Conservation (phyloP, 2,113 vertebrate genomes). For the Brachypteracias leptosomus region DNA sequence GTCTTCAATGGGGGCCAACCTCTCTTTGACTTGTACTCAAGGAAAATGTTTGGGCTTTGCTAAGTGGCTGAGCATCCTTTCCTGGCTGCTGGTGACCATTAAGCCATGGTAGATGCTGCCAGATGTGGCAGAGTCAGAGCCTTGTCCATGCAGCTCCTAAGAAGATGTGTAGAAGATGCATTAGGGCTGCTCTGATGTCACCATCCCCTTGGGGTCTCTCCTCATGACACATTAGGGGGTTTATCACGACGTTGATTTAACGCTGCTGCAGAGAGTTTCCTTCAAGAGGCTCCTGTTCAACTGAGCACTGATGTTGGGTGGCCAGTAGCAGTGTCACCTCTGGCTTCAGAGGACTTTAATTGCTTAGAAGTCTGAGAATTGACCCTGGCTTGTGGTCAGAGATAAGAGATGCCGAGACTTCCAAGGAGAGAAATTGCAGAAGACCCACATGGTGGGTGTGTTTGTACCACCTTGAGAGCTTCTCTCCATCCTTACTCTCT, state of each 20-base stretch:
- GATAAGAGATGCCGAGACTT: not conserved
- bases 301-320: not conserved
- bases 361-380: not conserved
- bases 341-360: slow-evolving; percentile 11
- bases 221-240: not conserved
- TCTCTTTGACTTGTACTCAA: not conserved
- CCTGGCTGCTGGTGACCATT: not conserved
- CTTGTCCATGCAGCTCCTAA: not conserved
- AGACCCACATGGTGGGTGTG: fast-evolving
- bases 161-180: not conserved
- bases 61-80: not conserved
- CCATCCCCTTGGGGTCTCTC: not conserved
- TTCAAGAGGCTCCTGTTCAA: not conserved
- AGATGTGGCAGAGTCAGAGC: not conserved
- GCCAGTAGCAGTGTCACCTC: not conserved
- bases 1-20: not conserved
- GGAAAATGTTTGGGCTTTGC: not conserved
- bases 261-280: not conserved
- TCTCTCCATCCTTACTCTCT: not conserved
- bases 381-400: not conserved
- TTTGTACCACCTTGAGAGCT: not conserved
- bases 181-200: not conserved
- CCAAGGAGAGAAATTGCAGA: not conserved
- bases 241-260: not conserved
- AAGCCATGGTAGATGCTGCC: not conserved